Base-by-base conservation (phyloP, 2,888 invertebrate species). In the Andrena chrysosceles region DNA sequence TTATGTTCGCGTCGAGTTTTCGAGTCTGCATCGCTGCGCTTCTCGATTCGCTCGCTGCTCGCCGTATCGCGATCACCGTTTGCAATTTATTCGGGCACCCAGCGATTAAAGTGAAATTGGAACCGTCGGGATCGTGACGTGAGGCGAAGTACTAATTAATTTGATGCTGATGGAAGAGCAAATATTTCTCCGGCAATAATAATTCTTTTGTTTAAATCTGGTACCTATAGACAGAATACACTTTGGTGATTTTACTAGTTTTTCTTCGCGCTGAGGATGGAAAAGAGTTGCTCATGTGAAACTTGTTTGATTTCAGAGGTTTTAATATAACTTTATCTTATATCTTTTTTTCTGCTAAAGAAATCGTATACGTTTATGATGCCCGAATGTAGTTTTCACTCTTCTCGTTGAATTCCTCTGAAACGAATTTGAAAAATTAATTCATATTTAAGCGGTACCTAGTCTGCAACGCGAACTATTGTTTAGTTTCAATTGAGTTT, bases 1-100 rank as follows among this genome's bases (percentile, higher is more conserved):
- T 88, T 88, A 88, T 88, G 87, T 59, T 79, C 79, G 73, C 85
- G 75, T 60, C 82, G 71, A 86, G 89, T 89, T 90, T 89, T 88
- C 86, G 86, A 75, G 72, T 63, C 33, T 71, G 56, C 67, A 62
- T 56, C 81, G 83, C 48, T 76, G 63, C 78, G 62, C 52, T 64
- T 16, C 70, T 33, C 31, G 48, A 29, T 63, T 33, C 56, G 49
- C 31, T 7, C 20, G n/a, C 29, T 79, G 42, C 42, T 42, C 42
- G 42, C 42, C 42, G 42, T 42, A 42, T 62, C 8, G n/a, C 60
- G 29, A 67, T 72, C 68, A 33, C 35, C 59, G 70, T 66, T 69
- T 16, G 62, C 63, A 60, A 81, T 64, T 56, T 54, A 26, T 67
- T 62, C 33, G 56, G 54, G 16, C 16, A 42, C 42, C 13, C 42